Evolutionary conservation across 1,140 invertebrate genomes (phyloP).

Genomic region (Zaprionus taronus): DNA sequence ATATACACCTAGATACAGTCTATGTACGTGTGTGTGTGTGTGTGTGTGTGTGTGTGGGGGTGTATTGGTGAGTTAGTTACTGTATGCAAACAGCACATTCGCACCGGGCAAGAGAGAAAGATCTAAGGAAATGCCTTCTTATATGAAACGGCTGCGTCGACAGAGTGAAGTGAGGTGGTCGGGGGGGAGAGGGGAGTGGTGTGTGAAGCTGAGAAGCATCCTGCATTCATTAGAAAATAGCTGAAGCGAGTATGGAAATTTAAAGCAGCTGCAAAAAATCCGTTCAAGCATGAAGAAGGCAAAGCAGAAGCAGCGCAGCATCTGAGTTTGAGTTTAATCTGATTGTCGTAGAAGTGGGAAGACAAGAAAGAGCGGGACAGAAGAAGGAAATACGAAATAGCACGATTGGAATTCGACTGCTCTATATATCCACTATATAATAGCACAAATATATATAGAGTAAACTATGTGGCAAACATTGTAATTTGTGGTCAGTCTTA

Average conservation of each 20-base stretch:
- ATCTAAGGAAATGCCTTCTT: constrained; percentile 33
- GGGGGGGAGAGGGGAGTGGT: not conserved
- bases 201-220: not conserved
- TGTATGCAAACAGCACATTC: constrained; percentile 5
- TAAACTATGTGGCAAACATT: not conserved
- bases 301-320: not conserved
- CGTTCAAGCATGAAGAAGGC: not conserved
- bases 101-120: constrained; percentile 14
- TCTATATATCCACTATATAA: not conserved
- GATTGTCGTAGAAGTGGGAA: not conserved
- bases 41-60: not conserved
- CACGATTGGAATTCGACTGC: not conserved
- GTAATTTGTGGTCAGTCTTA: too few relatives aligned
- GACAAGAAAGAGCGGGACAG: not conserved
- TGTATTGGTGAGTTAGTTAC: constrained; percentile 1
- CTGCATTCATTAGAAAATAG: constrained; percentile 8
- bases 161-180: not conserved
- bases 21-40: not conserved
- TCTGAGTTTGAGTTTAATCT: not conserved
- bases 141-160: constrained; percentile 30
- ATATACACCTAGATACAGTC: constrained; percentile 10
- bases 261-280: constrained; percentile 3
- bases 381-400: not conserved
- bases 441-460: not conserved
- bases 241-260: constrained; percentile 3